Base-by-base conservation (phyloP, 2,113 vertebrate genomes). In the Notothenia rossii region DNA sequence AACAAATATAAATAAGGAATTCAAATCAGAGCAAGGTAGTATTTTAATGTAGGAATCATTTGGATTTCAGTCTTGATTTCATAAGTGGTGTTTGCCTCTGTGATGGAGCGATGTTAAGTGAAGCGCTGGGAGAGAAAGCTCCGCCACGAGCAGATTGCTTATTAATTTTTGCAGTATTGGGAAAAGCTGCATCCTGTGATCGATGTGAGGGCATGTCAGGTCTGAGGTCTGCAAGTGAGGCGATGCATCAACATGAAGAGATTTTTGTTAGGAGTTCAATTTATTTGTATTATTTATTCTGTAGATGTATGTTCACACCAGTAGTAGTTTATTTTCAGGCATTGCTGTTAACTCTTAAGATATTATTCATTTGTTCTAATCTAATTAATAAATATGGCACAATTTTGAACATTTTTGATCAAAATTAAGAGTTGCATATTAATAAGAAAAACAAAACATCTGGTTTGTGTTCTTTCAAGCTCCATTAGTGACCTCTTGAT, bases 191-290 rank as follows among this genome's bases (percentile, higher is more conserved):
- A 15, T 61, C 18, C 18, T 63, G 71, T 53, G 33, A 43, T 43
- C 13, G 14, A 4, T 20, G 12, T 1, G 22, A 0, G 13, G 58
- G 9, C 25, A 10, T 0, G 5, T 20, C 0, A 72, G 18, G 48
- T 73, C 29, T 51, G 58, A 61, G 70, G 7, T 50, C 15, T 33
- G 53, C 36, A 59, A 9, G 68, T 33, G 7, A 46, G 53, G 67
- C 36, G 5, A 7, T 13, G 14, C 15, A 7, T 1, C 45, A 3
- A 13, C 13, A 12, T 53, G 12, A 62, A 54, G 20, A 64, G 9
- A 29, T 29, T 10, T 29, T 3, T 29, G 29, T 29, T 3, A 29
- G 29, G 29, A 29, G 29, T 29, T 29, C 29, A 29, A 29, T 4
- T 29, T 29, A 29, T 29, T 29, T 29, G 29, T 29, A 29, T 29